Conservation (phyloP, 2,888 invertebrate species). For the Stenolophus ochropezus region DNA sequence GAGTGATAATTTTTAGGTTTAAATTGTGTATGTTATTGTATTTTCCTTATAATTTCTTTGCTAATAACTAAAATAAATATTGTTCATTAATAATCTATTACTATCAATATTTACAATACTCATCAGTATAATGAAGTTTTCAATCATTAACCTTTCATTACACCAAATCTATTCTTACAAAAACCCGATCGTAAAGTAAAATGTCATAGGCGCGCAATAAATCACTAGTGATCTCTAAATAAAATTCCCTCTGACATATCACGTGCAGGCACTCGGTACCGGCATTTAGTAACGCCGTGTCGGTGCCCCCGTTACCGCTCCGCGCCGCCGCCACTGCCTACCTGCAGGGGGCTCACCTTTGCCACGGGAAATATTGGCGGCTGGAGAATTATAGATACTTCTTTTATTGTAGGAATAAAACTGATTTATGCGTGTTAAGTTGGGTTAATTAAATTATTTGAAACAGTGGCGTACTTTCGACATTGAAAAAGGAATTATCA, state of each 20-base stretch:
- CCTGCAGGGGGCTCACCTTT: conserved; percentile 25
- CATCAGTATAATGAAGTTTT: neutral
- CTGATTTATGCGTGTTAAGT: neutral
- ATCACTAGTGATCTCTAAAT: conserved; percentile 38
- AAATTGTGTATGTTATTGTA: no score
- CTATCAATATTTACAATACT: neutral
- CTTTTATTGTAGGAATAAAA: neutral
- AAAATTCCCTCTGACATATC: conserved; percentile 42
- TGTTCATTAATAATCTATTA: neutral
- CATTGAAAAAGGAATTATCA: no score
- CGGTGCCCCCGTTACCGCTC: neutral
- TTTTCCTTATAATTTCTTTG: no score
- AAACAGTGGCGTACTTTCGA: no score
- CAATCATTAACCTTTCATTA: conserved; percentile 24
- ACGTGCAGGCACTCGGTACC: conserved; percentile 10
- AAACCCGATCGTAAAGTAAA: conserved; percentile 12
- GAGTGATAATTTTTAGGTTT: no score
- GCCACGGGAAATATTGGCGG: neutral
- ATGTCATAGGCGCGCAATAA: conserved; percentile 24
- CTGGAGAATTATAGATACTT: neutral
- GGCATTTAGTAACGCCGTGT: conserved; percentile 6
- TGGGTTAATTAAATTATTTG: neutral
- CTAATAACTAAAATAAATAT: neutral
- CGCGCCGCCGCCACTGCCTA: neutral
- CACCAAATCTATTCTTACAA: neutral